Conservation (phyloP, 2,113 vertebrate genomes). For the human (Homo sapiens) region DNA sequence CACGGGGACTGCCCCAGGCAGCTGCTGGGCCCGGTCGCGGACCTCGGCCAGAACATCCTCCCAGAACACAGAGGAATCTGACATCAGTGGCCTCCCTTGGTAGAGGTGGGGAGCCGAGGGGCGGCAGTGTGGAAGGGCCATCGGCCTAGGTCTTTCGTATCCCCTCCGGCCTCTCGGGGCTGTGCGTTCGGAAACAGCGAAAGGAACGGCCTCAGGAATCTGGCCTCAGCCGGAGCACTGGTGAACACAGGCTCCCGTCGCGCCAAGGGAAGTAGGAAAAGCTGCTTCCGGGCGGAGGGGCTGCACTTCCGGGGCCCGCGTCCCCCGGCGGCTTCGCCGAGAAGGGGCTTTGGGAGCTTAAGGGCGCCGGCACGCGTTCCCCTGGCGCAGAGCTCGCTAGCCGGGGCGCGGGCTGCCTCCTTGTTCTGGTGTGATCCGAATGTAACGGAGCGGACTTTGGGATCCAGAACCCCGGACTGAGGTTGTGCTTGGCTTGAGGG, state of each 20-base stretch:
- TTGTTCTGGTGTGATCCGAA: neutral
- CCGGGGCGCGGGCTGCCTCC: too few relatives aligned
- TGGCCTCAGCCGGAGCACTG: rapidly evolving
- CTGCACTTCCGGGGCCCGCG: neutral
- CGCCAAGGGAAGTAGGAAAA: neutral
- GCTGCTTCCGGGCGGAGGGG: neutral
- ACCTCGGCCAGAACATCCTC: neutral
- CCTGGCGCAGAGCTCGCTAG: rapidly evolving
- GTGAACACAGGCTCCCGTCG: rapidly evolving
- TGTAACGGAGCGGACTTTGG: neutral
- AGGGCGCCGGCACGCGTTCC: rapidly evolving
- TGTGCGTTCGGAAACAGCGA: rapidly evolving
- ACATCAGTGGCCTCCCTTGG: neutral
- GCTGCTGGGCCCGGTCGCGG: too few relatives aligned
- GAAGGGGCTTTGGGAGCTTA: neutral
- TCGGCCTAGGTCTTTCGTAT: neutral
- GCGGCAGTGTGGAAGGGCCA: neutral
- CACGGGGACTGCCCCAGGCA: rapidly evolving
- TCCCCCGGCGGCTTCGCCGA: rapidly evolving
- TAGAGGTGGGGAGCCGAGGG: neutral
- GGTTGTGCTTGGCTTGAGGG: neutral
- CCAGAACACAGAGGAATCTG: rapidly evolving
- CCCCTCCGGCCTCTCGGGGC: neutral
- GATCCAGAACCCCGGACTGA: neutral
- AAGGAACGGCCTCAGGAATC: rapidly evolving